Evolutionary conservation across 2,797 vertebrate genomes (phyloP).

Genomic region (Salarias fasciatus): DNA sequence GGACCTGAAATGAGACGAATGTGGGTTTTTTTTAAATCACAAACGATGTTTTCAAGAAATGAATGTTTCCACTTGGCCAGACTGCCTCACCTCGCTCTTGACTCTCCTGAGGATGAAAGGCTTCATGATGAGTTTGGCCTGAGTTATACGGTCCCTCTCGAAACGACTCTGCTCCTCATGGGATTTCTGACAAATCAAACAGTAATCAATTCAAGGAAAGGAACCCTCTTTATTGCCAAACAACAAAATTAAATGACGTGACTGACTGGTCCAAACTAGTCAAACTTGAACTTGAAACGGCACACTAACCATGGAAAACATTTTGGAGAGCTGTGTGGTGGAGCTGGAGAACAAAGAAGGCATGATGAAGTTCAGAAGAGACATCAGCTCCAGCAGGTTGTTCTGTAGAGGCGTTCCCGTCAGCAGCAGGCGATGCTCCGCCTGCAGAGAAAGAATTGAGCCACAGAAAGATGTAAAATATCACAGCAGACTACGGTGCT

Average conservation of each 20-base stretch:
- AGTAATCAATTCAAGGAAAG: too few species aligned
- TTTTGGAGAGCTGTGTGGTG: conserved; percentile 91
- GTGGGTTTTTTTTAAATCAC: too few species aligned
- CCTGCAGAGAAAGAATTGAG: conserved; percentile 73
- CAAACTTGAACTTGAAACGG: not conserved
- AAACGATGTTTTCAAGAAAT: too few species aligned
- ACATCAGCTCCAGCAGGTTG: conserved; percentile 96
- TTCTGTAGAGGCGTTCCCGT: conserved; percentile 98
- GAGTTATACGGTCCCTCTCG: conserved; percentile 90
- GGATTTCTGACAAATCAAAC: conserved; percentile 83
- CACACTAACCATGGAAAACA: conserved; percentile 89
- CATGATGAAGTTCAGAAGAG: conserved; percentile 98
- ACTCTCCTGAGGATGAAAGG: conserved; percentile 96
- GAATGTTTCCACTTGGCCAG: not conserved
- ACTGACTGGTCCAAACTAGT: too few species aligned
- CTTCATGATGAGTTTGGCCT: conserved; percentile 97
- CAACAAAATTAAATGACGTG: too few species aligned
- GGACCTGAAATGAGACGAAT: conserved; percentile 75
- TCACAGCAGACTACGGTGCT: not conserved
- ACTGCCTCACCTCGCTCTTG: conserved; percentile 89
- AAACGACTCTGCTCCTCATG: conserved; percentile 92
- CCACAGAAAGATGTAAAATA: not conserved
- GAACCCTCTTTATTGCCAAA: too few species aligned
- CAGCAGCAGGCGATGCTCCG: conserved; percentile 90
- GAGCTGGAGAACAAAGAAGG: conserved; percentile 96